Conservation (phyloP, 2,888 invertebrate species). For the Entomobrya proxima region DNA sequence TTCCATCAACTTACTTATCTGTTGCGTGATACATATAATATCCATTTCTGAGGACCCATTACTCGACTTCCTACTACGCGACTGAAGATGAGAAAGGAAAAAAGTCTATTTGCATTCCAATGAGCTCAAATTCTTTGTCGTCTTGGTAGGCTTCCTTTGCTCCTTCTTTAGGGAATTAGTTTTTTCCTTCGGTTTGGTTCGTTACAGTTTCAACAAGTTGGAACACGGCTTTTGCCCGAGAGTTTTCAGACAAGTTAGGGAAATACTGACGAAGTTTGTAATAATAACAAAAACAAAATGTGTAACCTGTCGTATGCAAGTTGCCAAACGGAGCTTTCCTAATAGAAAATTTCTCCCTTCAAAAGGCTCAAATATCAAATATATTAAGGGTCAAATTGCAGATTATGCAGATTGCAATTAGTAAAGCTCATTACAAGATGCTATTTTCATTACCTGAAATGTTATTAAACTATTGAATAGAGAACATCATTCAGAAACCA, state of each 20-base stretch:
- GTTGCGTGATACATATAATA: neutral
- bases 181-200: neutral
- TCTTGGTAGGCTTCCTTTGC: neutral
- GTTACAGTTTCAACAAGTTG: slow-evolving; percentile 22
- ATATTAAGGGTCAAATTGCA: no score
- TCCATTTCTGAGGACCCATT: neutral
- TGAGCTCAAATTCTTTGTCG: slow-evolving; percentile 23
- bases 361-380: no score
- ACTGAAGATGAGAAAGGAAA: neutral
- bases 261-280: slow-evolving; percentile 1
- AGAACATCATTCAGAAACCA: no score
- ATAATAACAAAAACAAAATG: no score
- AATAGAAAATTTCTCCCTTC: no score
- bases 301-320: no score
- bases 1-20: neutral
- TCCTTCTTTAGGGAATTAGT: slow-evolving; percentile 24
- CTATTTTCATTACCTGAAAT: no score
- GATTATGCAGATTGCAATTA: no score
- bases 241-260: neutral
- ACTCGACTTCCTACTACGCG: neutral
- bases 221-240: neutral
- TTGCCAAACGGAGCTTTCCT: no score
- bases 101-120: slow-evolving; percentile 57
- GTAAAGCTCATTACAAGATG: no score
- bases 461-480: no score